Percentiles rank a stretch among this genome's conserved stretches.
Conservation (phyloP, 2,888 invertebrate species). For the Sycophila texana region DNA sequence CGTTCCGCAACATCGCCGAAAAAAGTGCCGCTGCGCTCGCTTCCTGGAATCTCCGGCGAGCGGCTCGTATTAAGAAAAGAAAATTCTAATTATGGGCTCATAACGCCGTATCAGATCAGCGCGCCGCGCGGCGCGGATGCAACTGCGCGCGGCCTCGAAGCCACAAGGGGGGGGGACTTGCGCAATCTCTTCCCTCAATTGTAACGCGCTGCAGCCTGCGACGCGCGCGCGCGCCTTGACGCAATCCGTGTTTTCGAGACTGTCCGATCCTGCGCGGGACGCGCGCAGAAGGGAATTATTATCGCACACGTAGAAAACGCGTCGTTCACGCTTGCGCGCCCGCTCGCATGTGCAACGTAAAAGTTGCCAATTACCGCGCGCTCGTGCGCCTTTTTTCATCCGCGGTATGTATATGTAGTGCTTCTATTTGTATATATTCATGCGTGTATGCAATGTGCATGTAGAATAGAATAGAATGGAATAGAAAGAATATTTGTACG, state of each 20-base stretch:
- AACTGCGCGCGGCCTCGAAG: background rate
- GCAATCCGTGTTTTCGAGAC: conserved; percentile 3
- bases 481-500: too few species aligned
- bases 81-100: conserved; percentile 1
- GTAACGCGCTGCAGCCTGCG: conserved; percentile 28
- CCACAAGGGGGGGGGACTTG: background rate
- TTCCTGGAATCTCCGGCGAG: too few species aligned
- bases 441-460: background rate
- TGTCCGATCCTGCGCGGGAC: background rate
- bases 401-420: too few species aligned
- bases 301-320: conserved; percentile 3
- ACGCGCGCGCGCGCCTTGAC: conserved; percentile 2
- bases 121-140: background rate
- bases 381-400: too few species aligned
- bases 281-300: conserved; percentile 16
- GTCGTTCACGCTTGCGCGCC: conserved; percentile 1
- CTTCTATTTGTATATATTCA: too few species aligned
- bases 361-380: conserved; percentile 11
- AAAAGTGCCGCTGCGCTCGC: too few species aligned
- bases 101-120: conserved; percentile 25
- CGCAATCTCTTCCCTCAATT: conserved; percentile 28
- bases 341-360: conserved; percentile 30
- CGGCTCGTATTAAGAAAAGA: background rate
- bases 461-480: too few species aligned
- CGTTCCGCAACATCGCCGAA: too few species aligned